phyloP scores from a whole-genome alignment of 2,888 invertebrate species.

The Hirudinaria manillensis region DNA sequence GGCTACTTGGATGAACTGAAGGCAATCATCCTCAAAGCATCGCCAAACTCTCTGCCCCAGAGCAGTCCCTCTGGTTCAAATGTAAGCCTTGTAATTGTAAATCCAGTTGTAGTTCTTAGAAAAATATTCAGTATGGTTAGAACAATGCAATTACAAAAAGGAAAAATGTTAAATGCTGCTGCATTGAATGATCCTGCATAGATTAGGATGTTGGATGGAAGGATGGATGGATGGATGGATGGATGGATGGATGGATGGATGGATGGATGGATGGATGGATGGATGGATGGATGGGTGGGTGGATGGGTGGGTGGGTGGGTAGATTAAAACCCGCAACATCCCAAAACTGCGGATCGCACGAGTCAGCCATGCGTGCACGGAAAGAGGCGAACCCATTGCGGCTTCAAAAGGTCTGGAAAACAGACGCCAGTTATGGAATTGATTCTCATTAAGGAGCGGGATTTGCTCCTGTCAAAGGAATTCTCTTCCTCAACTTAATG shows the following conservation, averaged over 20 bases:
- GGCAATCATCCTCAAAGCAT: not conserved
- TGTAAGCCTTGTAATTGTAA: not conserved
- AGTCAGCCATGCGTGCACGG: not conserved
- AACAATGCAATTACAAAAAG: no score
- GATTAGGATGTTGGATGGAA: no score
- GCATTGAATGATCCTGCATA: no score
- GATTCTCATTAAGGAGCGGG: slow-evolving; percentile 10
- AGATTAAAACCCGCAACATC: not conserved
- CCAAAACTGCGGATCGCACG: not conserved
- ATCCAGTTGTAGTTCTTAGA: not conserved
- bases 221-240: no score
- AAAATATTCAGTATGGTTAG: no score
- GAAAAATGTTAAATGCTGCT: no score
- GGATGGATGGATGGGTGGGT: no score
- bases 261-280: no score
- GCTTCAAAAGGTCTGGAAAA: not conserved
- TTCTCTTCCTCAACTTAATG: not conserved
- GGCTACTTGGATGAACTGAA: slow-evolving; percentile 30
- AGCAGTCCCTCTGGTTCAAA: no score
- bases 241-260: no score
- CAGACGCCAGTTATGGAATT: not conserved
- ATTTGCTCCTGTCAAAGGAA: slow-evolving; percentile 1
- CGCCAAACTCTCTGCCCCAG: no score
- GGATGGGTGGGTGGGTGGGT: not conserved
- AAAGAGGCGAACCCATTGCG: not conserved